Evolutionary conservation across 2,113 vertebrate genomes (phyloP), one percentile per base, ranked within the genome.

Genomic region (Proteles cristata): DNA sequence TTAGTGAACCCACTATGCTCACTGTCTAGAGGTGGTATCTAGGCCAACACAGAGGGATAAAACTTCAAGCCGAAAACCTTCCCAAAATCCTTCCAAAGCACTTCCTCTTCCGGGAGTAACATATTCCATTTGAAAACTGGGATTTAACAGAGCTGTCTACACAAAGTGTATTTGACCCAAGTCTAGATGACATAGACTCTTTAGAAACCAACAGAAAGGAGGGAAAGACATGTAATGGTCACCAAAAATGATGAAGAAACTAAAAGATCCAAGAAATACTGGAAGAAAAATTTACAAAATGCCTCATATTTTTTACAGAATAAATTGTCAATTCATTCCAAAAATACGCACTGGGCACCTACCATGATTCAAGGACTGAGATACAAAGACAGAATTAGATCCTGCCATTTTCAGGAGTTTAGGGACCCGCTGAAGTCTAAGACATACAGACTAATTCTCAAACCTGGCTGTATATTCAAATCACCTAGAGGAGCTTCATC

Each of bases 261-360:
- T 23, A 61, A 81, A 89, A 77, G 39, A 83, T 35, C 21, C 43
- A 81, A 71, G 65, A 94, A 74, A 58, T 76, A 82, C 33, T 86
- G 23, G 19, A 74, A 94, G 88, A 92, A 88, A 63, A 11, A 48
- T 43, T 82, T 80, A 28, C 14, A 92, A 86, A 50, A 69, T 43
- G 16, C 5, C 26, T 94, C 69, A 31, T 5, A 26, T 55, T 55
- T 66, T 55, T 15, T 50, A 85, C 79, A 76, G 26, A n/a, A 81
- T 88, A 80, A 81, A 73, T 14, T 43, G n/a, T 45, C 65, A 88
- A 31, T 91, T 31, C 28, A 88, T 26, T 81, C 17, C 28, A 50
- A 33, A 55, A 68, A 21, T 25, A 71, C 7, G 9, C 23, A 39
- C 2, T 71, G 21, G 16, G 77, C 4, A 48, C 2, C 48, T 80